Evolutionary conservation across 92 coral and sea anemone genomes (phyloP).

Genomic region (Parazoanthus swiftii): DNA sequence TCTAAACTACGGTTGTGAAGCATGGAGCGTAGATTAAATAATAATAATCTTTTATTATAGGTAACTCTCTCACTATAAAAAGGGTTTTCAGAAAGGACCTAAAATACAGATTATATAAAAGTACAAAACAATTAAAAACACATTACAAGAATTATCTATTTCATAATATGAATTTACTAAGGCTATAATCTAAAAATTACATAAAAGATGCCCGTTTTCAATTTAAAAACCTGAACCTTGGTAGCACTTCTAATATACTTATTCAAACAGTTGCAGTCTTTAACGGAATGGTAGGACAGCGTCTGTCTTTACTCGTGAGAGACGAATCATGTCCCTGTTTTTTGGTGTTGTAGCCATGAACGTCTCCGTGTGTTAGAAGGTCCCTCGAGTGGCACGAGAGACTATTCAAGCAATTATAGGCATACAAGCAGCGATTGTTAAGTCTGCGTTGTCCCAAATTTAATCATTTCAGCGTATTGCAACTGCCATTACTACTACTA

Average conservation of each 20-base stretch:
- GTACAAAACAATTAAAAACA: background rate
- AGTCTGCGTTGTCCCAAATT: background rate
- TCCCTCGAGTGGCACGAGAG: conserved; percentile 11
- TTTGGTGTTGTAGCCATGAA: conserved; percentile 4
- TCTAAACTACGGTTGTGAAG: too few relatives aligned
- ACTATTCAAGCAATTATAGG: conserved; percentile 11
- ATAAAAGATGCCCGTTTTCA: background rate
- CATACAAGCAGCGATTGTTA: background rate
- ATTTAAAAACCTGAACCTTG: background rate
- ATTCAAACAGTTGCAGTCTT: conserved; percentile 5
- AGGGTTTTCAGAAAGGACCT: conserved; percentile 2
- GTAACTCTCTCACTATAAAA: background rate
- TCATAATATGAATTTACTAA: background rate
- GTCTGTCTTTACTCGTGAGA: background rate
- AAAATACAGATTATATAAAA: background rate
- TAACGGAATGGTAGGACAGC: background rate
- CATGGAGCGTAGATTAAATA: background rate
- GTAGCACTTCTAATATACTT: conserved; percentile 17
- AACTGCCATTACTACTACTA: background rate
- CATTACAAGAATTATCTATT: background rate
- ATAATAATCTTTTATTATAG: background rate
- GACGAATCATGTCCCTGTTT: background rate
- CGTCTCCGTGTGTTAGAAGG: conserved; percentile 7
- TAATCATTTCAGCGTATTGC: background rate
- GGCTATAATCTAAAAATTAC: conserved; percentile 7